phyloP scores from a whole-genome alignment of 2,888 invertebrate genomes.

The Brachycybe producta region DNA sequence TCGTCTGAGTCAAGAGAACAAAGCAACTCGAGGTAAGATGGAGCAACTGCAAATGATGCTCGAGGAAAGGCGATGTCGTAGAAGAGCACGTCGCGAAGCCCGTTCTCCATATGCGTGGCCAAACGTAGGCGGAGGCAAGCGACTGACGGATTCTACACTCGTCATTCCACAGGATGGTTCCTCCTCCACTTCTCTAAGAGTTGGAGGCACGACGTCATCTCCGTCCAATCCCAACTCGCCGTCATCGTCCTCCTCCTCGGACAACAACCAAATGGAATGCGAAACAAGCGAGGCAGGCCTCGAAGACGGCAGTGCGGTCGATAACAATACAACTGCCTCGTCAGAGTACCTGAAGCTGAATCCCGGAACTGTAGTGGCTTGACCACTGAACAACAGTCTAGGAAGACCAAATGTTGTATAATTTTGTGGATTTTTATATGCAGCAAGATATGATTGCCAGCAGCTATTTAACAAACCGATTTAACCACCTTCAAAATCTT shows the following conservation, averaged over 20 bases:
- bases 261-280: conserved; percentile 14
- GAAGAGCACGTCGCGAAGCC: conserved; percentile 56
- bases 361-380: conserved; percentile 24
- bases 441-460: too few species aligned
- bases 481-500: too few species aligned
- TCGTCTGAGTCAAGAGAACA: conserved; percentile 54
- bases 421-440: too few species aligned
- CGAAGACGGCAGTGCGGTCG: conserved; percentile 15
- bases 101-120: conserved; percentile 29
- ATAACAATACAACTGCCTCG: conserved; percentile 18
- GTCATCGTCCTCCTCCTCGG: background rate
- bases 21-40: conserved; percentile 70
- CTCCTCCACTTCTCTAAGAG: conserved; percentile 8
- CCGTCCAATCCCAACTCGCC: background rate
- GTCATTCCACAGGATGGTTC: conserved; percentile 12
- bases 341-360: conserved; percentile 21
- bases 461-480: too few species aligned
- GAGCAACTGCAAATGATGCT: conserved; percentile 75
- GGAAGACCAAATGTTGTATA: too few species aligned
- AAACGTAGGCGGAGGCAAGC: conserved; percentile 5
- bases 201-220: background rate
- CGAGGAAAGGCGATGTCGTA: conserved; percentile 65
- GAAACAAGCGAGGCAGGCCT: conserved; percentile 9
- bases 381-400: too few species aligned
- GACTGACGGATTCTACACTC: conserved; percentile 15